These are phyloP conservation scores for Bufo gargarizans DNA, from an alignment of 2,113 vertebrate genomes.

Conservation along the genomic window DNA sequence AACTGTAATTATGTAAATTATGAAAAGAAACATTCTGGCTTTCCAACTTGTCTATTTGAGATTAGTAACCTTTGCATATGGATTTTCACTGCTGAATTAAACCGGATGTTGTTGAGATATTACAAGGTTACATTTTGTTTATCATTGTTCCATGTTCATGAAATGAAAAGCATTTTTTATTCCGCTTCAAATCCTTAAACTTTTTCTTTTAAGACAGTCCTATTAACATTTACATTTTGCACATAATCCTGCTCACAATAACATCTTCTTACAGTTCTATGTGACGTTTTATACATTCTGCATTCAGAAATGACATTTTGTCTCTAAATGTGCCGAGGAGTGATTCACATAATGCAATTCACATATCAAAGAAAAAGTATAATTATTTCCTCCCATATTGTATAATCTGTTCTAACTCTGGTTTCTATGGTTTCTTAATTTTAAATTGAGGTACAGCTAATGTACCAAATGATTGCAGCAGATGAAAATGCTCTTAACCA, in stretches of 20 bases:
- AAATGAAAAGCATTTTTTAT: not conserved
- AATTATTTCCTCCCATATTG: slow-evolving; percentile 17
- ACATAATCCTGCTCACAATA: not conserved
- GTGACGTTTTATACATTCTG: slow-evolving; percentile 2
- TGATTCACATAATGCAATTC: slow-evolving; percentile 17
- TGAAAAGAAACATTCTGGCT: too few relatives aligned
- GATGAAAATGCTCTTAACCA: not conserved
- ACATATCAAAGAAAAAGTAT: slow-evolving; percentile 30
- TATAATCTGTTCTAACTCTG: not conserved
- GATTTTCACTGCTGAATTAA: not conserved
- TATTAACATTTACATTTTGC: not conserved
- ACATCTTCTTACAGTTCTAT: not conserved
- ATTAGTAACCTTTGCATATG: too few relatives aligned
- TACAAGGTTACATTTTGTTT: not conserved
- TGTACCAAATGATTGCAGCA: not conserved
- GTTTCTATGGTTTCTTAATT: slow-evolving; percentile 42
- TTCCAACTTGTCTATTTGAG: too few relatives aligned
- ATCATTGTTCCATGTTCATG: not conserved
- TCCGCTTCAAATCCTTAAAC: not conserved
- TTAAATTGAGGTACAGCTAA: not conserved
- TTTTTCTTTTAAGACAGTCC: not conserved
- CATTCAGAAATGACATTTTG: slow-evolving; percentile 28
- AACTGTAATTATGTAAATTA: too few relatives aligned
- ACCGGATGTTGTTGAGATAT: not conserved
- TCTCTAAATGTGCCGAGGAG: not conserved